Evolutionary conservation across 2,797 vertebrate genomes (phyloP), one percentile per base, ranked within the genome.

Genomic region (Podarcis siculus): DNA sequence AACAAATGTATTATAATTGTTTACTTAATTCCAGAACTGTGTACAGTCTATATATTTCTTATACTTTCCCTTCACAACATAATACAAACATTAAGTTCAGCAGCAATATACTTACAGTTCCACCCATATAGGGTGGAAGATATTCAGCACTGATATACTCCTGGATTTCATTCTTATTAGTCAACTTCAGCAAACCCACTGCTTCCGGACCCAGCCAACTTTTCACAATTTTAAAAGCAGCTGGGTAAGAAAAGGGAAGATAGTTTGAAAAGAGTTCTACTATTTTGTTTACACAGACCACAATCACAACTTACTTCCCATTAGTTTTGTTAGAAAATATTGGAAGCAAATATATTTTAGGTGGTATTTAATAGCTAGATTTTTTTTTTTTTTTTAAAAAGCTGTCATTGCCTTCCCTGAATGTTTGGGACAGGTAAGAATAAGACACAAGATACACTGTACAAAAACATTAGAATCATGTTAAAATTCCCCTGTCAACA

Each of bases 201-300:
- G 99, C 98, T 79, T 99, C 99, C 1, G 98, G 98, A 87, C 98
- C 99, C 90, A 99, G 96, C 99, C 99, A 99, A 0, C 97, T 96
- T 96, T 98, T 99, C 87, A 99, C 97, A 58, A 99, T 98, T 96
- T 98, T 99, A 98, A 99, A 99, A 4, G 99, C 99, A 95, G 99
- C 99, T 99, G 92, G 73, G 88, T 89, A 87, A 67, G 69, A 76
- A 90, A n/a, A 79, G n/a, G 42, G 6, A 35, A 79, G 0, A 0
- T 32, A 37, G 83, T 5, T 83, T 61, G 39, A 45, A 45, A 82
- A 67, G 85, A 35, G 25, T 5, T 64, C 80, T 49, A 30, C 27
- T n/a, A 45, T 79, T 83, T 89, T 64, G 66, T 78, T 55, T 25
- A 58, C 71, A 81, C 42, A 69, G 42, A 32, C 32, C 32, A 64